phyloP scores from a whole-genome alignment of 2,797 vertebrate species.

The Tapirus indicus region DNA sequence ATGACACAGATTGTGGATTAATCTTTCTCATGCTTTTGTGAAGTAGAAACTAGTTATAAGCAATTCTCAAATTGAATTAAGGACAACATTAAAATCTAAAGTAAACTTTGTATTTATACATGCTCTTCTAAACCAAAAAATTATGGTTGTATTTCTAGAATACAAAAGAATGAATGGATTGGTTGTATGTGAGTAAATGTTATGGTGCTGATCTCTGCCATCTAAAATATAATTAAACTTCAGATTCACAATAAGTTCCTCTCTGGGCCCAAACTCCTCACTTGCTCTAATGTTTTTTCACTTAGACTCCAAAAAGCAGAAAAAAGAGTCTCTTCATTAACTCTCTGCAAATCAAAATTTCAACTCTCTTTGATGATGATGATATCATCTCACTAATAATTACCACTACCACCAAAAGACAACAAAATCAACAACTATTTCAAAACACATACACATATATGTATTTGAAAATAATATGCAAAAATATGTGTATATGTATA shows the following conservation, averaged over 20 bases:
- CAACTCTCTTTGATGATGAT: background rate
- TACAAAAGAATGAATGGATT: constrained; percentile 17
- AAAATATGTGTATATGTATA: background rate
- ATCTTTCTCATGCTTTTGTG: constrained; percentile 74
- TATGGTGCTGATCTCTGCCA: background rate
- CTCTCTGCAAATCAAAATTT: constrained; percentile 9
- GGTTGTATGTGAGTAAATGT: background rate
- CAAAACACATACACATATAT: background rate
- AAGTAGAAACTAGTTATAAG: constrained; percentile 65
- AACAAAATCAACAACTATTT: constrained; percentile 20
- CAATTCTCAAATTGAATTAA: constrained; percentile 66
- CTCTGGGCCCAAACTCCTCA: background rate
- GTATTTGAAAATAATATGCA: background rate
- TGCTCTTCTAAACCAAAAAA: constrained; percentile 35
- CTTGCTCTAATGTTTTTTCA: background rate
- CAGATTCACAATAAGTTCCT: background rate
- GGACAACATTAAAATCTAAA: constrained; percentile 58
- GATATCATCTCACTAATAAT: background rate
- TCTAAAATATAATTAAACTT: constrained; percentile 31
- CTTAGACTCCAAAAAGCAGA: background rate
- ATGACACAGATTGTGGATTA: constrained; percentile 61
- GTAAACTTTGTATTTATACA: constrained; percentile 53
- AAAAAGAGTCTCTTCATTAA: background rate
- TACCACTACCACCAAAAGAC: background rate
- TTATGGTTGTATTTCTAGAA: constrained; percentile 19